Conservation (phyloP, 2,888 invertebrate species). For the Amphipyra berbera region DNA sequence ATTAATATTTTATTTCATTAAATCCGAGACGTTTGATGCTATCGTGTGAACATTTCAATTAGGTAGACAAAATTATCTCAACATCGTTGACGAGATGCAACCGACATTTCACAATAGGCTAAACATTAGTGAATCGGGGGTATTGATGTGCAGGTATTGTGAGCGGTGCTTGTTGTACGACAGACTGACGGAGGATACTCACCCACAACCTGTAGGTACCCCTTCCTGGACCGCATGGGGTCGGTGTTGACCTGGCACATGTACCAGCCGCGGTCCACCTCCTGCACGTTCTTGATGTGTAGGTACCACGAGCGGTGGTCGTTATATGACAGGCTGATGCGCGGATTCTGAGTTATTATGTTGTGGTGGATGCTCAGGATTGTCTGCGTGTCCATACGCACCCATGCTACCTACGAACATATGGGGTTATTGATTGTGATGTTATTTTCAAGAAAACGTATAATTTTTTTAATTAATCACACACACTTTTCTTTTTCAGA, state of each 20-base stretch:
- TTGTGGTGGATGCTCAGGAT: slow-evolving; percentile 97
- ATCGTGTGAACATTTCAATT: slow-evolving; percentile 35
- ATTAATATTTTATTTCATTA: not conserved
- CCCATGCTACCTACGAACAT: slow-evolving; percentile 95
- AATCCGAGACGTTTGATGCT: not conserved
- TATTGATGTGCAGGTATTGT: slow-evolving; percentile 91
- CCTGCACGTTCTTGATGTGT: slow-evolving; percentile 96
- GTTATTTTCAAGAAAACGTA: not conserved
- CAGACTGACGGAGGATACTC: slow-evolving; percentile 88
- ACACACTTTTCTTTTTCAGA: not conserved
- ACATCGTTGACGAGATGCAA: no score
- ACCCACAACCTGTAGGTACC: slow-evolving; percentile 97
- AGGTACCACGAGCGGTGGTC: slow-evolving; percentile 98
- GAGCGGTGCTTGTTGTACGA: slow-evolving; percentile 97
- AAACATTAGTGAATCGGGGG: no score
- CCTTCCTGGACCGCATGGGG: slow-evolving; percentile 96
- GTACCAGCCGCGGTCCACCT: slow-evolving; percentile 96
- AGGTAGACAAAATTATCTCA: no score
- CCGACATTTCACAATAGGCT: slow-evolving; percentile 17
- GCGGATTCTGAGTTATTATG: slow-evolving; percentile 96
- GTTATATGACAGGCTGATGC: slow-evolving; percentile 96
- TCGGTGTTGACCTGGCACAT: slow-evolving; percentile 98
- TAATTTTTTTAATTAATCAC: no score
- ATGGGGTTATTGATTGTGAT: not conserved
- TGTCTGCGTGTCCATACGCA: slow-evolving; percentile 97